A percentile compares a stretch with the other conserved stretches of the same genome.
phyloP scores from a whole-genome alignment of 2,797 vertebrate genomes.

The Podarcis siculus region DNA sequence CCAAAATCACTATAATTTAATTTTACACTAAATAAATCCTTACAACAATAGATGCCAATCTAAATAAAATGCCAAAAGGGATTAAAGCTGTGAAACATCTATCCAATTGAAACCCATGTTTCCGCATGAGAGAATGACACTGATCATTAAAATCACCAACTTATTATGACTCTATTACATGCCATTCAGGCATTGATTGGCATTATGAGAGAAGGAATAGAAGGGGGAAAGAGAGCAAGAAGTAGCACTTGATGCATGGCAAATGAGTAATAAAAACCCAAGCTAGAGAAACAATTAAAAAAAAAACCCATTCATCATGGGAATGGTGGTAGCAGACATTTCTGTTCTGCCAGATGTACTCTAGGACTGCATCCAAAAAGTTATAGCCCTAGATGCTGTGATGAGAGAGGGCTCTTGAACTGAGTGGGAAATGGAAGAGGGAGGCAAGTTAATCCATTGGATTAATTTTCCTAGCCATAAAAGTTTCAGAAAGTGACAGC shows the following conservation, averaged over 20 bases:
- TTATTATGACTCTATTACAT: constrained; percentile 18
- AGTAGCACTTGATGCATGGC: not conserved
- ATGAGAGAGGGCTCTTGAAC: not conserved
- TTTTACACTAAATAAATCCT: not conserved
- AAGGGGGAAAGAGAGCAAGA: not conserved
- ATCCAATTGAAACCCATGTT: not conserved
- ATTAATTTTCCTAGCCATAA: not conserved
- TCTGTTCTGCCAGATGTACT: constrained; percentile 12
- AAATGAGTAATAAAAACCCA: constrained; percentile 17
- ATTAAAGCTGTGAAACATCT: not conserved
- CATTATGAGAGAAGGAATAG: not conserved
- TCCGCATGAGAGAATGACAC: not conserved
- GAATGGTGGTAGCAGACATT: not conserved
- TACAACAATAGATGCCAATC: not conserved
- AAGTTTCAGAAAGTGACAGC: constrained; percentile 26
- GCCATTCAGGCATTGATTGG: not conserved
- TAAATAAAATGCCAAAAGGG: not conserved
- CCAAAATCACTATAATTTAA: not conserved
- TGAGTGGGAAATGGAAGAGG: constrained; percentile 4
- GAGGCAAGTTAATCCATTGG: not conserved
- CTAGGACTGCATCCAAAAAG: not conserved
- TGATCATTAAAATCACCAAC: not conserved
- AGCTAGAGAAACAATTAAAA: constrained; percentile 9
- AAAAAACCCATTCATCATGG: not conserved
- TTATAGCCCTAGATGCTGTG: not conserved